Conservation (phyloP, 1,140 invertebrate species). For the Microplitis mediator region DNA sequence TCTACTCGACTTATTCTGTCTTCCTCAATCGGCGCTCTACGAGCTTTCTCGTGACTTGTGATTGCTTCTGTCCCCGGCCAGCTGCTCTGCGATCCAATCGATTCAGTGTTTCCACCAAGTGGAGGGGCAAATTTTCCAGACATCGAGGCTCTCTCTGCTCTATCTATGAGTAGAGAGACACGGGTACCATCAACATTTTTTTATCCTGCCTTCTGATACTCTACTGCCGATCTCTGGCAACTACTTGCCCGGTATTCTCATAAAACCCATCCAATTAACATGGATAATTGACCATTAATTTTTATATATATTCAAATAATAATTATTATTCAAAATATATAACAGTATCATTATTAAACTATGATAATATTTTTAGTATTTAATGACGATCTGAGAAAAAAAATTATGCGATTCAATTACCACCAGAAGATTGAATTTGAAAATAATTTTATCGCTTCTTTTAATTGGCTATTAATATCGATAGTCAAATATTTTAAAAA, state of each 20-base stretch:
- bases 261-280: not conserved
- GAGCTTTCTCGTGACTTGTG: conserved; percentile 45
- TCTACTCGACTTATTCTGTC: not conserved
- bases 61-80: conserved; percentile 51
- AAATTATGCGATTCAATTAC: too few relatives aligned
- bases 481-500: too few relatives aligned
- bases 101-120: conserved; percentile 40
- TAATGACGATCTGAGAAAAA: too few relatives aligned
- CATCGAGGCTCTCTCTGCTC: conserved; percentile 4
- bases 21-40: conserved; percentile 18
- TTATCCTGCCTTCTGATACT: not conserved
- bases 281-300: not conserved
- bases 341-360: too few relatives aligned
- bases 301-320: not conserved
- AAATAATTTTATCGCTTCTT: too few relatives aligned
- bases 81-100: conserved; percentile 49
- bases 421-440: too few relatives aligned
- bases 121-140: conserved; percentile 39
- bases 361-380: too few relatives aligned
- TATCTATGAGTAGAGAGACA: not conserved
- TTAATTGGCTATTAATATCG: too few relatives aligned
- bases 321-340: not conserved
- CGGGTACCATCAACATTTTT: too few relatives aligned
- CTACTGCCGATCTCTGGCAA: not conserved
- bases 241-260: conserved; percentile 10